phyloP scores from a whole-genome alignment of 92 coral and sea anemone genomes.

The Epizoanthus scotinus region DNA sequence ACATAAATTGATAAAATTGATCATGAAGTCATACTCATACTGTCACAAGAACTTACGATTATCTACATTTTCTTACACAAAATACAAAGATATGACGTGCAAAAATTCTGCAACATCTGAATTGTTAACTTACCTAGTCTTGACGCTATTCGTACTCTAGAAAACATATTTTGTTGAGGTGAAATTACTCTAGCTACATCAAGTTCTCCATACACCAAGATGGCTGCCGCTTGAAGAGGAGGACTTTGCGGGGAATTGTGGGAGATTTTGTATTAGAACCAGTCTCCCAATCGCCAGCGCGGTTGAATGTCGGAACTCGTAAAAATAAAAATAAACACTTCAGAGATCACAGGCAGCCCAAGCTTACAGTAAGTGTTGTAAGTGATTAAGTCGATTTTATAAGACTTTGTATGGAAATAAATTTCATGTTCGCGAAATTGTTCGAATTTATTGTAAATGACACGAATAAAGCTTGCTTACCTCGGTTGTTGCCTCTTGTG shows the following conservation, averaged over 20 bases:
- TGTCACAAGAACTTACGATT: background rate
- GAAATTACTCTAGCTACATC: conserved; percentile 1
- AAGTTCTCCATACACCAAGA: conserved; percentile 33
- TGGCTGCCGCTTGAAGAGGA: conserved; percentile 31
- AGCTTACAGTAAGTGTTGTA: too few species aligned
- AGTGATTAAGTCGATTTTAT: too few species aligned
- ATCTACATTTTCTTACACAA: background rate
- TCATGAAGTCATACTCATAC: background rate
- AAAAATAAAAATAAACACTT: too few species aligned
- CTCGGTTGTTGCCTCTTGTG: too few species aligned
- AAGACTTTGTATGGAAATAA: too few species aligned
- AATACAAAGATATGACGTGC: background rate
- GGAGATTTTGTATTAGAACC: background rate
- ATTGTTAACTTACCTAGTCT: conserved; percentile 19
- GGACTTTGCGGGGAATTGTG: conserved; percentile 1
- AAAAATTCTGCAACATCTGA: background rate
- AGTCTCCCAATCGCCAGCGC: conserved; percentile 1
- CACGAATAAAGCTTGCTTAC: too few species aligned
- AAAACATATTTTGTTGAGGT: conserved; percentile 25
- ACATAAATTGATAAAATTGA: background rate
- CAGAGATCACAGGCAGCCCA: too few species aligned
- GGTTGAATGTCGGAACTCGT: background rate
- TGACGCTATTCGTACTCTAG: conserved; percentile 35
- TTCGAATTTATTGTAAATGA: too few species aligned
- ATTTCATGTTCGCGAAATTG: too few species aligned